Evolutionary conservation across 2,888 invertebrate species (phyloP), one percentile per base, ranked within the genome.

Genomic region (Helicoverpa assulta): DNA sequence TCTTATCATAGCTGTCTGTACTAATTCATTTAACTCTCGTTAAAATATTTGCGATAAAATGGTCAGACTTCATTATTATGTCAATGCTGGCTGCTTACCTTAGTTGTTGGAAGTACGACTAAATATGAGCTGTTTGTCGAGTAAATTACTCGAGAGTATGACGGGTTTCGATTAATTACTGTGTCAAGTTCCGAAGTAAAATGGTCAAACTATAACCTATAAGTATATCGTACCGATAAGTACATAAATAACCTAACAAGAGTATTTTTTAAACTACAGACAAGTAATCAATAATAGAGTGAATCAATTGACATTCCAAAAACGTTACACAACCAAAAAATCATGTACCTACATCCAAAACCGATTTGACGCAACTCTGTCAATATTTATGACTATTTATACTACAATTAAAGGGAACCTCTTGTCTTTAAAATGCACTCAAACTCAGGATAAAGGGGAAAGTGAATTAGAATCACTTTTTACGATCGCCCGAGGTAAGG

Each of bases 391-490:
- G 26, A 55, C 58, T 18, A 67, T 60, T 59, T 40, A 40, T 14
- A 12, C 16, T 16, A 26, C 40, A n/a, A 60, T 77, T 54, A 72
- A 1, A 2, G 5, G 43, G 0, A 51, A 63, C 18, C 5, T 16
- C 5, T 16, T 12, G 8, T 18, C 54, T 62, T 33, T 26, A 10
- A 65, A 72, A 52, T 29, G 55, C 65, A 51, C 26, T 77, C 18
- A 40, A 63, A 57, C 43, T 63, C 50, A 33, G 60, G 51, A 77
- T 53, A 51, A 73, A 52, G 77, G 84, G 80, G 85, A 88, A 88
- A 88, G 87, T 88, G 72, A 72, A 73, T 21, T 57, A 81, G 79
- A 85, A 63, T 67, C 82, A 82, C 71, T 68, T 83, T 88, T 87
- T 86, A 88, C 80, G 85, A 80, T 76, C 78, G 81, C 78, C 80